phyloP scores from a whole-genome alignment of 2,888 invertebrate species.

The Dinocampus coccinellae region DNA sequence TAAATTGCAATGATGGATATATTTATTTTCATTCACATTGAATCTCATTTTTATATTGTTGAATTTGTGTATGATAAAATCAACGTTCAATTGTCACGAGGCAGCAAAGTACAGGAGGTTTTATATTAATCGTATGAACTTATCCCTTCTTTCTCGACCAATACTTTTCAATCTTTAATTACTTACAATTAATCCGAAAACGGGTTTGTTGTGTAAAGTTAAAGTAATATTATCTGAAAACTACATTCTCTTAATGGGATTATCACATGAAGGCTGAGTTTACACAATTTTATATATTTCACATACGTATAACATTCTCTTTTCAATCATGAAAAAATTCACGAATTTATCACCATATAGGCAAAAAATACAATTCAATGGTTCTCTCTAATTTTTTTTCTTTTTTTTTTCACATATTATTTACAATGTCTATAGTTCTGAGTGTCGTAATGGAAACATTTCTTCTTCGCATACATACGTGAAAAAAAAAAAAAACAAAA shows the following conservation, averaged over 20 bases:
- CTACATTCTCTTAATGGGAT: neutral
- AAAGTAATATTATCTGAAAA: conserved; percentile 32
- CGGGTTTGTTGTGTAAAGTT: neutral
- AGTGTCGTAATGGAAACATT: neutral
- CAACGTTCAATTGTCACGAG: conserved; percentile 38
- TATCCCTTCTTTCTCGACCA: conserved; percentile 42
- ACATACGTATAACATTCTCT: conserved; percentile 7
- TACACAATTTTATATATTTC: conserved; percentile 31
- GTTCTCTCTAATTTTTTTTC: too few relatives aligned
- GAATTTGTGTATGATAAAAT: conserved; percentile 36
- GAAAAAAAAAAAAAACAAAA: conserved; percentile 2
- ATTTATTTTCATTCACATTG: conserved; percentile 54
- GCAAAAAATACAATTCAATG: conserved; percentile 2
- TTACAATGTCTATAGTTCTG: conserved; percentile 5
- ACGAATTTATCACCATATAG: conserved; percentile 14
- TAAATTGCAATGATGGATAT: neutral
- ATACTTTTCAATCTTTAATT: conserved; percentile 30
- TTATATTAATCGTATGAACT: conserved; percentile 53
- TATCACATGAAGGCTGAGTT: conserved; percentile 23
- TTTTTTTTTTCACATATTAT: conserved; percentile 8
- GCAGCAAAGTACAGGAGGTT: conserved; percentile 42
- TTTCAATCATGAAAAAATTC: conserved; percentile 19
- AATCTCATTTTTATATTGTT: conserved; percentile 49
- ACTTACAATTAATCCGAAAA: conserved; percentile 41
- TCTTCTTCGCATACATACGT: neutral